Percentiles rank a stretch among this genome's conserved stretches.
phyloP scores from a whole-genome alignment of 2,113 vertebrate species.

The Mesocricetus auratus region DNA sequence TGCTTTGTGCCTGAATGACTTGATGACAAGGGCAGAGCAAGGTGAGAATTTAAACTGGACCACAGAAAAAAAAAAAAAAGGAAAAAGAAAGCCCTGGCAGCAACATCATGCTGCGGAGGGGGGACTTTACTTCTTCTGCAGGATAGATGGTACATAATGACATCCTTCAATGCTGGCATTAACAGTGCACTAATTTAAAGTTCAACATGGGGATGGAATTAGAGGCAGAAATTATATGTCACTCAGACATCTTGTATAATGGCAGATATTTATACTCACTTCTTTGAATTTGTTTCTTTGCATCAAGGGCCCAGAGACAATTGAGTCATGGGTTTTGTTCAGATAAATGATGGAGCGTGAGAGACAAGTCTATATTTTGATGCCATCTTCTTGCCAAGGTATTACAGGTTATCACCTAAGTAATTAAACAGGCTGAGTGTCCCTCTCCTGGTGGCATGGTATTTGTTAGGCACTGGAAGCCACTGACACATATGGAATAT shows the following conservation, averaged over 20 bases:
- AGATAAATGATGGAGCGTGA: neutral
- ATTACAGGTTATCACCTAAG: slow-evolving; percentile 42
- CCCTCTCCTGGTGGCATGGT: neutral
- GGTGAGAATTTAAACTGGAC: slow-evolving; percentile 99
- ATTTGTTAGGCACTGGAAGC: neutral
- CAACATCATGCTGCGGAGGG: slow-evolving; percentile 84
- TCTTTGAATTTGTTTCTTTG: slow-evolving; percentile 64
- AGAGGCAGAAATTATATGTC: slow-evolving; percentile 21
- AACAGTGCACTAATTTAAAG: slow-evolving; percentile 6
- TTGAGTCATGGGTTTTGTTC: slow-evolving; percentile 24
- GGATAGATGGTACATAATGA: slow-evolving; percentile 40
- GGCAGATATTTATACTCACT: slow-evolving; percentile 29
- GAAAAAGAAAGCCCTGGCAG: slow-evolving; percentile 88
- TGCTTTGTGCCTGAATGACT: slow-evolving; percentile 99
- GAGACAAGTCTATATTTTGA: neutral
- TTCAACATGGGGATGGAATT: neutral
- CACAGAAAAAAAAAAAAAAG: slow-evolving; percentile 89
- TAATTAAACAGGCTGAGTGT: neutral
- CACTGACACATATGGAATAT: neutral
- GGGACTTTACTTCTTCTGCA: slow-evolving; percentile 82
- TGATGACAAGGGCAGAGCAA: slow-evolving; percentile 99
- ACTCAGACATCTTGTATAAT: slow-evolving; percentile 53
- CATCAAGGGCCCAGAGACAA: slow-evolving; percentile 3
- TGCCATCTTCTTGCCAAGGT: slow-evolving; percentile 28
- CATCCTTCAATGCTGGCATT: slow-evolving; percentile 50